Evolutionary conservation across 2,888 invertebrate genomes (phyloP).

Genomic region (Metellina segmentata): DNA sequence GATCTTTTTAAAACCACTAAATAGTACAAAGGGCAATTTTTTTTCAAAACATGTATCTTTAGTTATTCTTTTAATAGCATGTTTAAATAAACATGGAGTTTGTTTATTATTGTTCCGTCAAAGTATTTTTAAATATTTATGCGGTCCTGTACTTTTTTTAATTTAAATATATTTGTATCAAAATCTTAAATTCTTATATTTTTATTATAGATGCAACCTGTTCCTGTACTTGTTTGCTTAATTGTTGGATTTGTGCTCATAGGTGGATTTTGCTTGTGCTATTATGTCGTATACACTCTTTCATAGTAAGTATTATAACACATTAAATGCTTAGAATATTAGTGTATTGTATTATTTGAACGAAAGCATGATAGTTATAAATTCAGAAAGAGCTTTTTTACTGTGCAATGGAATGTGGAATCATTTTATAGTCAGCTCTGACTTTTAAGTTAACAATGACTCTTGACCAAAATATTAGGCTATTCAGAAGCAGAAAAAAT

Average conservation of each 20-base stretch:
- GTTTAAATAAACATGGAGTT: background rate
- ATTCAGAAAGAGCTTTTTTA: background rate
- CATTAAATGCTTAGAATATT: background rate
- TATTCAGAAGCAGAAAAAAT: too few species aligned
- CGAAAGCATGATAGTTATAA: background rate
- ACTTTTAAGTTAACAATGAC: background rate
- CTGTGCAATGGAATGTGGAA: background rate
- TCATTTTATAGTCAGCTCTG: background rate
- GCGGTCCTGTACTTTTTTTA: background rate
- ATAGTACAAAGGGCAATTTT: background rate
- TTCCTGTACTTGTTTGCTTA: slow-evolving; percentile 90
- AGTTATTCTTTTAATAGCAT: background rate
- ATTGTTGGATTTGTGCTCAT: slow-evolving; percentile 90
- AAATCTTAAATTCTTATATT: background rate
- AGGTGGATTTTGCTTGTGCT: slow-evolving; percentile 92
- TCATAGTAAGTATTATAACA: slow-evolving; percentile 88
- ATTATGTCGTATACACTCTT: slow-evolving; percentile 94
- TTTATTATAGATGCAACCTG: slow-evolving; percentile 84
- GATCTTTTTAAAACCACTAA: background rate
- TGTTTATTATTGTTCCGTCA: background rate
- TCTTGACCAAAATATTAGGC: background rate
- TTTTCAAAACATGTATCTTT: background rate
- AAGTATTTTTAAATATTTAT: background rate
- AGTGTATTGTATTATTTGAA: background rate
- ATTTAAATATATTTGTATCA: background rate